phyloP scores from a whole-genome alignment of 2,797 vertebrate genomes.

The Anomalospiza imberbis region DNA sequence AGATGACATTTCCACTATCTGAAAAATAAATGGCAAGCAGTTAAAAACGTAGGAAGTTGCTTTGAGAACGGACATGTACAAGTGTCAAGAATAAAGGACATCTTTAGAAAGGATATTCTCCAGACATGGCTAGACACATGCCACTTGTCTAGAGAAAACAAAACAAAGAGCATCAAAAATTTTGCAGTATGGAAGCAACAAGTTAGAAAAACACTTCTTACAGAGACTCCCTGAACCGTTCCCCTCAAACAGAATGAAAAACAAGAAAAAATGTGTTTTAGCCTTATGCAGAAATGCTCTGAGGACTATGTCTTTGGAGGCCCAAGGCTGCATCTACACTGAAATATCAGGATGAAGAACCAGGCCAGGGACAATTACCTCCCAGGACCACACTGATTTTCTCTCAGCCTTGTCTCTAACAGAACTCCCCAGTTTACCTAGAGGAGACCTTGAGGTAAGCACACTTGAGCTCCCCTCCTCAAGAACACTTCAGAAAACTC shows the following conservation, averaged over 20 bases:
- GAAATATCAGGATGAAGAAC: background rate
- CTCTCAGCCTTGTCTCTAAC: background rate
- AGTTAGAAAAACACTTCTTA: background rate
- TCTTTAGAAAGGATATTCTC: background rate
- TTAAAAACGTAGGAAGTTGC: background rate
- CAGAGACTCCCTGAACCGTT: background rate
- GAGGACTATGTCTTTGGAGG: background rate
- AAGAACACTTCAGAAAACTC: constrained; percentile 25
- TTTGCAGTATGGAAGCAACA: background rate
- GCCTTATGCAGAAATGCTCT: background rate
- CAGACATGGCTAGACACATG: background rate
- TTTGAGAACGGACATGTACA: background rate
- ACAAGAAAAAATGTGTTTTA: background rate
- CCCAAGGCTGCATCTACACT: background rate
- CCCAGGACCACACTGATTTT: background rate
- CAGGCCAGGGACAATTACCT: background rate
- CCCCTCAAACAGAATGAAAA: background rate
- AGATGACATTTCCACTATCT: background rate
- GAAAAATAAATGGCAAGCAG: background rate
- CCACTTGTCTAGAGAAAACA: background rate
- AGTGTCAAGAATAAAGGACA: background rate
- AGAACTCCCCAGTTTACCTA: background rate
- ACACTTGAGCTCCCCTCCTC: background rate
- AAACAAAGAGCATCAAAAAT: background rate
- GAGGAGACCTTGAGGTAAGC: constrained; percentile 28